Evolutionary conservation across 2,113 vertebrate genomes (phyloP), one percentile per base, ranked within the genome.

Genomic region (Nothocercus nigrocapillus): DNA sequence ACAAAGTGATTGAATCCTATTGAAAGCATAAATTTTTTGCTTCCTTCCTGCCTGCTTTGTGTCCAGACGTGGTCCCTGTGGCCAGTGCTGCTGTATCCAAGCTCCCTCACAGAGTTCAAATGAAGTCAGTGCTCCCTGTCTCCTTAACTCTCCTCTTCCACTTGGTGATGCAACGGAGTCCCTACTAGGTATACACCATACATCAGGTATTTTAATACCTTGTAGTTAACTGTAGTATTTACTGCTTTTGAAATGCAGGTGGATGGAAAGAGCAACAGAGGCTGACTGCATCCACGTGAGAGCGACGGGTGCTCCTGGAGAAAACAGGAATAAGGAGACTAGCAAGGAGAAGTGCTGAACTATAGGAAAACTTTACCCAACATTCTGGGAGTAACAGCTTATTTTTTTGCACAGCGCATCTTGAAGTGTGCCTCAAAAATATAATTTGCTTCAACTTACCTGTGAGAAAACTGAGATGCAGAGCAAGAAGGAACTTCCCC

Each of bases 261-360:
- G 66, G 63, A 66, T 90, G 49, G 54, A 80, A 95, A 80, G 28
- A 92, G 22, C 21, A 30, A 85, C 91, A 64, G 44, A 69, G 59
- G 32, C 7, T 70, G 63, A 62, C 13, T 77, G 16, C n/a, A 74
- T 64, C 69, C 51, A 22, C 66, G 40, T 58, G 61, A 81, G 44
- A 88, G 83, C 0, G 2, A 90, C 47, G 62, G 68, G 32, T 15
- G 17, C 30, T 78, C 25, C 66, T 64, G 49, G 69, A 72, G 62
- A 34, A 76, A 82, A 85, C 42, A 82, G 17, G 51, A 20, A 58
- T 70, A 8, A 89, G 30, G 32, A 51, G 22, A 89, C 68, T 44
- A 82, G 13, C 51, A 40, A 78, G 58, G 49, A 70, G n/a, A 13
- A 22, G 49, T 45, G 42, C 69, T 38, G 24, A 82, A 53, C 77